phyloP scores from a whole-genome alignment of 2,113 vertebrate genomes.

The Leiothrix lutea region DNA sequence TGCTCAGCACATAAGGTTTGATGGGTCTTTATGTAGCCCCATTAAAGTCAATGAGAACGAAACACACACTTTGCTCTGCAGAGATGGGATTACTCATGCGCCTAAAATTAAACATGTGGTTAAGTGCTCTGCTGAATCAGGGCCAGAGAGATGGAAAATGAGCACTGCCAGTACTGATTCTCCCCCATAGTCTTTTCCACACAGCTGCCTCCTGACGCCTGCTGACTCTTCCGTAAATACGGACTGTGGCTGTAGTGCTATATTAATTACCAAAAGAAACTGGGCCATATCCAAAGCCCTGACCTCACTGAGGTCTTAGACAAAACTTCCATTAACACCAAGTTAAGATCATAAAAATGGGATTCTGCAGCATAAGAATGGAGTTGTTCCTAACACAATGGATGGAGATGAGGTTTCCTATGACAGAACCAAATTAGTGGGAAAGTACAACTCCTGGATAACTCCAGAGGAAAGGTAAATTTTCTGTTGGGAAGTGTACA shows the following conservation, averaged over 20 bases:
- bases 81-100: constrained; percentile 57
- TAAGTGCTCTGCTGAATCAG: constrained; percentile 65
- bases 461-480: background rate
- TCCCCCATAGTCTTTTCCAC: constrained; percentile 38
- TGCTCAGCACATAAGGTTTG: background rate
- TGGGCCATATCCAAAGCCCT: background rate
- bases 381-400: background rate
- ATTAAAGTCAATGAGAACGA: constrained; percentile 34
- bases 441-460: background rate
- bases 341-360: background rate
- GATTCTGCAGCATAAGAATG: background rate
- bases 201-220: constrained; percentile 55
- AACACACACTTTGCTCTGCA: constrained; percentile 13
- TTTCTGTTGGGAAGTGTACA: background rate
- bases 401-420: background rate
- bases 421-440: background rate
- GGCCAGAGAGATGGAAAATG: constrained; percentile 56
- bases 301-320: background rate
- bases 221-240: constrained; percentile 45
- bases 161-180: constrained; percentile 57
- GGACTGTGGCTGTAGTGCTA: background rate
- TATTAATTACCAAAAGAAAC: constrained; percentile 40
- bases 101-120: constrained; percentile 69
- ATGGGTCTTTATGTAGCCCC: background rate
- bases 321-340: background rate